These are phyloP conservation scores for Pyrgilauda ruficollis DNA, from an alignment of 2,113 vertebrate genomes.

Conservation along the genomic window DNA sequence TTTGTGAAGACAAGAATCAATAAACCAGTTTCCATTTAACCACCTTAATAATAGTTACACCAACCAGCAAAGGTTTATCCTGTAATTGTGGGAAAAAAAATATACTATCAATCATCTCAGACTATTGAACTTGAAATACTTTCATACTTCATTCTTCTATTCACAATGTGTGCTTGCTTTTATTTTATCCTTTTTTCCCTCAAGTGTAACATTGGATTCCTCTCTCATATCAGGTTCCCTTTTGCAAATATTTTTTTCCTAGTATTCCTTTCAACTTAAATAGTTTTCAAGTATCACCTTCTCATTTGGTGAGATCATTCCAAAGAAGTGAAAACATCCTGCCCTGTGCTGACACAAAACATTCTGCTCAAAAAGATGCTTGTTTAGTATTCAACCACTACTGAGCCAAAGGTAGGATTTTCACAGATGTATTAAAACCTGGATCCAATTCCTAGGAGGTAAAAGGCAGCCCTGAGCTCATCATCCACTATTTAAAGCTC, in stretches of 20 bases:
- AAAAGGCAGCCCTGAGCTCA: background rate
- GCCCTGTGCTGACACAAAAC: background rate
- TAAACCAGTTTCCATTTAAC: background rate
- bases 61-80: background rate
- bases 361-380: background rate
- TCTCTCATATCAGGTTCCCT: background rate
- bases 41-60: background rate
- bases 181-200: background rate
- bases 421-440: background rate
- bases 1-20: background rate
- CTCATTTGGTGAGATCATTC: background rate
- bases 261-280: background rate
- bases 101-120: fast-evolving
- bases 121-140: background rate
- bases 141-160: background rate
- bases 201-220: background rate
- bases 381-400: background rate
- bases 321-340: background rate
- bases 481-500: background rate
- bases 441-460: background rate
- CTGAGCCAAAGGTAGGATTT: background rate
- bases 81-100: background rate
- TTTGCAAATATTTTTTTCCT: background rate
- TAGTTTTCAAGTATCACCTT: background rate
- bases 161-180: background rate